Conservation (phyloP, 1,140 invertebrate species). For the Caerostris extrusa region DNA sequence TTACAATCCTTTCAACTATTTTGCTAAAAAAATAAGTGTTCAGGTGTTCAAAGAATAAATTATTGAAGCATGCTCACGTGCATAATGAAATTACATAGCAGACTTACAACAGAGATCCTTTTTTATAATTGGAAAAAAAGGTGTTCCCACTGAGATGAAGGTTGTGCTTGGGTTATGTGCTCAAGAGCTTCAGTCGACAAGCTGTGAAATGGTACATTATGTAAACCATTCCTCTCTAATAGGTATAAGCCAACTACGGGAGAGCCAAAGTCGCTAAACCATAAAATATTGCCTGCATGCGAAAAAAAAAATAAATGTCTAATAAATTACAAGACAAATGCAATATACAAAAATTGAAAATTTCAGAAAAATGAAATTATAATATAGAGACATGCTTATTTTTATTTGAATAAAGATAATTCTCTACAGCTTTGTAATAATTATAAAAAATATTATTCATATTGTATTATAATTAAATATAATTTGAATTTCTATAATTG, state of each 20-base stretch:
- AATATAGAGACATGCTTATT: neutral
- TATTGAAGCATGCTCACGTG: too few relatives aligned
- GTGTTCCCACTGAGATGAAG: constrained; percentile 65
- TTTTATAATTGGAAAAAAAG: constrained; percentile 80
- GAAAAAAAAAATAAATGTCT: neutral
- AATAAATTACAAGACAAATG: neutral
- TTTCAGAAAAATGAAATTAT: too few relatives aligned
- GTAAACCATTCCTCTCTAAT: constrained; percentile 88
- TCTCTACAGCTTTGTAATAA: neutral
- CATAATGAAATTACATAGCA: neutral
- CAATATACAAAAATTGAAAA: too few relatives aligned
- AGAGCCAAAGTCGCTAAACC: constrained; percentile 92
- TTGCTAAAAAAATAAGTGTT: too few relatives aligned
- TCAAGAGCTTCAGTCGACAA: constrained; percentile 90
- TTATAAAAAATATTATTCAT: neutral
- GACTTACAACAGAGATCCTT: constrained; percentile 89
- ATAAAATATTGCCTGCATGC: constrained; percentile 88
- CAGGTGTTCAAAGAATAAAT: too few relatives aligned
- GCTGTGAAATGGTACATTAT: constrained; percentile 93
- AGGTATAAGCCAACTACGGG: constrained; percentile 95
- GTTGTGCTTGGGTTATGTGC: constrained; percentile 83
- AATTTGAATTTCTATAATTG: neutral
- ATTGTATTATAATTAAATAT: neutral
- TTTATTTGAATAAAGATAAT: neutral
- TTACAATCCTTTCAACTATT: too few relatives aligned